Evolutionary conservation across 2,113 vertebrate genomes (phyloP).

Genomic region (Naja naja): DNA sequence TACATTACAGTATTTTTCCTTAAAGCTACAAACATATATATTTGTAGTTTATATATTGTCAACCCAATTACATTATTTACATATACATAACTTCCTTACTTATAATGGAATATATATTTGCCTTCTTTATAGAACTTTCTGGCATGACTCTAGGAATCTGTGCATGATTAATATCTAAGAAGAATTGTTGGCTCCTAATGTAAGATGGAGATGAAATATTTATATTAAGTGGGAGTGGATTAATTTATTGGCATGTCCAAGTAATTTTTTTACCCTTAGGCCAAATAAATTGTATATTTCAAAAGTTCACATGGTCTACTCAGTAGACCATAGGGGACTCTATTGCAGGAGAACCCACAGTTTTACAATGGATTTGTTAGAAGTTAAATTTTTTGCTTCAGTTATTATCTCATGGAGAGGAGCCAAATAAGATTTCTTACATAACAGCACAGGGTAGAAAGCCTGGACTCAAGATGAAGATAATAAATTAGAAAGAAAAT

Average conservation of each 20-base stretch:
- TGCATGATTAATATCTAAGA: neutral
- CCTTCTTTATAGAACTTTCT: neutral
- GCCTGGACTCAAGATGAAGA: neutral
- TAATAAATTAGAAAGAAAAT: slow-evolving; percentile 22
- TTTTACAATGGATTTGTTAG: neutral
- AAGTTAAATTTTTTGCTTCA: slow-evolving; percentile 3
- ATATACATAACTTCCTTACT: no score
- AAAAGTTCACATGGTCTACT: neutral
- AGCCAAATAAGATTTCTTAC: slow-evolving; percentile 6
- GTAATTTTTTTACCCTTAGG: neutral
- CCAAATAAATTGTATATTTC: slow-evolving; percentile 8
- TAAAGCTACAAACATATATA: no score
- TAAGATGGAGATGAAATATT: slow-evolving; percentile 3
- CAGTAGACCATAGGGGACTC: neutral
- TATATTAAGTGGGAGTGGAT: slow-evolving; percentile 10
- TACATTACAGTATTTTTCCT: no score
- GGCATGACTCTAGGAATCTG: neutral
- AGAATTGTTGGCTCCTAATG: neutral
- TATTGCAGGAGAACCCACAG: neutral
- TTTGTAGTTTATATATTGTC: no score
- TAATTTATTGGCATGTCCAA: slow-evolving; percentile 10
- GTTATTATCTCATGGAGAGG: slow-evolving; percentile 17
- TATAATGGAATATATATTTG: neutral
- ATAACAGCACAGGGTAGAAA: neutral
- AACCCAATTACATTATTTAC: no score